Conservation (phyloP, 2,113 vertebrate genomes). For the Mobula birostris region DNA sequence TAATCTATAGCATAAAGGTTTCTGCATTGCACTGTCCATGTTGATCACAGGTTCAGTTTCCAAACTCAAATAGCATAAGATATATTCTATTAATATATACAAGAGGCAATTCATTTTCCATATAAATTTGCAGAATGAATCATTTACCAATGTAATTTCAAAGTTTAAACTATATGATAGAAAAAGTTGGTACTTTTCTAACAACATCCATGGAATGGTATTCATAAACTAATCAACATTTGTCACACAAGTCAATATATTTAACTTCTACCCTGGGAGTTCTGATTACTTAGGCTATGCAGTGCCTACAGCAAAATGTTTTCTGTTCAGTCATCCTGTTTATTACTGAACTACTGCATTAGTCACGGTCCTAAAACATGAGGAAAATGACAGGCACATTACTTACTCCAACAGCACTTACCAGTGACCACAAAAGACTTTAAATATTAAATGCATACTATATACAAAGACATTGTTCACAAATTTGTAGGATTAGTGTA, state of each 20-base stretch:
- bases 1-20: neutral
- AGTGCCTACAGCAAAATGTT: conserved; percentile 50
- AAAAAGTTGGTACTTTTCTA: neutral
- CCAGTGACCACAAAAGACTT: neutral
- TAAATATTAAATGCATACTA: conserved; percentile 8
- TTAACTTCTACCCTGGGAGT: conserved; percentile 44
- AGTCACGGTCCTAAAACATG: conserved; percentile 10
- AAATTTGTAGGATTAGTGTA: neutral
- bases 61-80: neutral
- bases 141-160: neutral
- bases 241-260: conserved; percentile 50
- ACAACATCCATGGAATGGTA: conserved; percentile 36
- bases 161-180: neutral
- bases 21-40: neutral
- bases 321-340: conserved; percentile 50
- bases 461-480: neutral
- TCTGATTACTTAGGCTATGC: conserved; percentile 49
- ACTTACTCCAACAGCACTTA: neutral
- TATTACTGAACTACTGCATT: conserved; percentile 51
- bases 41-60: neutral
- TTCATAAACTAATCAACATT: conserved; percentile 45
- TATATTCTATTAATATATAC: neutral
- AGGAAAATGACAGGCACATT: neutral
- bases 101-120: neutral
- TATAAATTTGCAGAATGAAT: neutral